These are phyloP conservation scores for Pogonognathellus flavescens DNA, from an alignment of 1,140 invertebrate species.

Conservation along the genomic window DNA sequence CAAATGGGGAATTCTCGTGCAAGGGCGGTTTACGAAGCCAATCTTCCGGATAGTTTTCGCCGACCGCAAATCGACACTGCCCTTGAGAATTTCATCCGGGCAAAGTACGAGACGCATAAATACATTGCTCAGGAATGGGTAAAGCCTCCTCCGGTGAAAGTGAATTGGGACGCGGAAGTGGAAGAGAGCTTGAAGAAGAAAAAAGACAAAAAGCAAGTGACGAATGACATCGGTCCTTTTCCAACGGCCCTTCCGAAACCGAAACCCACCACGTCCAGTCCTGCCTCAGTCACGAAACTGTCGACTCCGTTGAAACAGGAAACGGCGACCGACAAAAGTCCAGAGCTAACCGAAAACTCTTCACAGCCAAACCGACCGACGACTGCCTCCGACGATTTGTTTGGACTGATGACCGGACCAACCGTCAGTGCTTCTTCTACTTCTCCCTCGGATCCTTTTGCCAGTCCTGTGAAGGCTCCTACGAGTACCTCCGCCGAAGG, in stretches of 20 bases:
- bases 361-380: background rate
- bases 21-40: slow-evolving; percentile 96
- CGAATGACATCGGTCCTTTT: slow-evolving; percentile 60
- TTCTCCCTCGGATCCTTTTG: slow-evolving; percentile 66
- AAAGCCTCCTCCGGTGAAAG: slow-evolving; percentile 84
- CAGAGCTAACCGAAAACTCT: background rate
- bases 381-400: slow-evolving; percentile 57
- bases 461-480: slow-evolving; percentile 62
- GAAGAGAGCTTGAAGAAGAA: slow-evolving; percentile 79
- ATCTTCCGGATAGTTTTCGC: slow-evolving; percentile 93
- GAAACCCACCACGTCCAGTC: slow-evolving; percentile 78
- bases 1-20: slow-evolving; percentile 98
- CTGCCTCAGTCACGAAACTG: slow-evolving; percentile 68
- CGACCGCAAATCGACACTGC: slow-evolving; percentile 94
- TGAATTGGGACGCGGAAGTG: slow-evolving; percentile 84
- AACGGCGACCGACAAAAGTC: background rate
- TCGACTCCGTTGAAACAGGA: background rate
- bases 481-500: slow-evolving; percentile 64
- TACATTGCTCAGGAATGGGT: slow-evolving; percentile 98
- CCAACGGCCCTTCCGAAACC: slow-evolving; percentile 70
- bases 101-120: slow-evolving; percentile 98
- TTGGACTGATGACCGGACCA: slow-evolving; percentile 48
- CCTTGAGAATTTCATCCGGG: slow-evolving; percentile 93
- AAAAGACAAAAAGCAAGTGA: slow-evolving; percentile 79
- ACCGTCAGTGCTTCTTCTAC: slow-evolving; percentile 34